Conservation (phyloP, 1,140 invertebrate species). For the Drosophila oshimai region DNA sequence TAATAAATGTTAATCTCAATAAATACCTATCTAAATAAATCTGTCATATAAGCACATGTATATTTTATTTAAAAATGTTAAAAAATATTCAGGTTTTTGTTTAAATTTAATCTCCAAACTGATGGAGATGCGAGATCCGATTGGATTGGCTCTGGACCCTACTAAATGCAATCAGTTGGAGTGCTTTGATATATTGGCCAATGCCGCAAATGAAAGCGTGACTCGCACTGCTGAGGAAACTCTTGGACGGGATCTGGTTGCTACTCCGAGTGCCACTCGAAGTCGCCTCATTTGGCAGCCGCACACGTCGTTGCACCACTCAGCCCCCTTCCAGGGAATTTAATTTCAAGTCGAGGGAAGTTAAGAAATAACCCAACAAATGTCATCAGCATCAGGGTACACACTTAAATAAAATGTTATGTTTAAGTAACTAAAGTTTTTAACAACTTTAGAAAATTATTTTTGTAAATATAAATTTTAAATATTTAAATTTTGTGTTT, state of each 20-base stretch:
- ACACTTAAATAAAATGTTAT: background rate
- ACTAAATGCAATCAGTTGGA: conserved; percentile 70
- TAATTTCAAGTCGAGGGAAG: conserved; percentile 64
- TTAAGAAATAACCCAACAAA: conserved; percentile 70
- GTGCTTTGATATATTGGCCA: conserved; percentile 69
- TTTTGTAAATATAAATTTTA: too few species aligned
- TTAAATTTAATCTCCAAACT: too few species aligned
- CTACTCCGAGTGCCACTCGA: conserved; percentile 44
- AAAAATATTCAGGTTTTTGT: too few species aligned
- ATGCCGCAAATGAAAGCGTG: conserved; percentile 37
- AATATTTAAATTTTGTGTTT: too few species aligned
- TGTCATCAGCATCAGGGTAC: conserved; percentile 51
- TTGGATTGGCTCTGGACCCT: conserved; percentile 17
- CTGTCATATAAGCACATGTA: too few species aligned
- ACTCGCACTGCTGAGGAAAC: conserved; percentile 29
- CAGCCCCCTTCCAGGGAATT: conserved; percentile 11
- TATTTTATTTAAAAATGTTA: too few species aligned
- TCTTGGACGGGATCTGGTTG: background rate
- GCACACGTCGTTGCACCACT: conserved; percentile 36
- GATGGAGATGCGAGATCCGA: background rate
- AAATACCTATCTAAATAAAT: too few species aligned
- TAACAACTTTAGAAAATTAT: too few species aligned
- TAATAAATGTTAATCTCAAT: too few species aligned
- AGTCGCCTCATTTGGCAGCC: conserved; percentile 65
- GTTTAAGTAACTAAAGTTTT: too few species aligned